Evolutionary conservation across 2,888 invertebrate species (phyloP).

Genomic region (Bimastos eiseni): DNA sequence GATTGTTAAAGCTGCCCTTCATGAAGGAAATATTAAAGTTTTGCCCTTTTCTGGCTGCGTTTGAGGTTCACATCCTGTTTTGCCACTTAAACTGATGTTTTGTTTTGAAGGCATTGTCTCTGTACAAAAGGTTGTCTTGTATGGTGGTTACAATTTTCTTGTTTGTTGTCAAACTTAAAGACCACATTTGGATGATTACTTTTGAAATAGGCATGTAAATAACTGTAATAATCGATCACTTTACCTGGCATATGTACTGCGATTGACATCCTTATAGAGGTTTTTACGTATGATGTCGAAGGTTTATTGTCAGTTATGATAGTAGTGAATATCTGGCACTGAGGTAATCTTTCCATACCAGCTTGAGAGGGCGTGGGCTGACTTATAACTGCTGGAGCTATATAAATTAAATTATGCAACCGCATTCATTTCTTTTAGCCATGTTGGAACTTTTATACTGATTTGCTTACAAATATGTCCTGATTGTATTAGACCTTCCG

Average conservation of each 20-base stretch:
- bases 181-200: background rate
- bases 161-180: background rate
- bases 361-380: background rate
- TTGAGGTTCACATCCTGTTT: background rate
- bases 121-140: background rate
- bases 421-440: background rate
- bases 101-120: background rate
- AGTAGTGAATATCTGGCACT: too few species aligned
- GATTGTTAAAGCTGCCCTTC: background rate
- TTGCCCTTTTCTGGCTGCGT: background rate
- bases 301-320: too few species aligned
- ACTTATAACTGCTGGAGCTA: background rate
- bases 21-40: too few species aligned
- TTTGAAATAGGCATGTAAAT: background rate
- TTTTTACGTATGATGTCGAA: background rate
- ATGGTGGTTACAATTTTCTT: background rate
- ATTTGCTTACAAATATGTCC: background rate
- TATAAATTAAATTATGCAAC: background rate
- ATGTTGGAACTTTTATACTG: background rate
- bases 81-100: background rate
- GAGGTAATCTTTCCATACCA: too few species aligned
- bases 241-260: background rate
- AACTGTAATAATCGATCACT: background rate
- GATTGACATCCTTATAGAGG: background rate
- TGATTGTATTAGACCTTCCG: slow-evolving; percentile 4